A percentile compares a stretch with the other conserved stretches of the same genome.
These are phyloP conservation scores for Laterallus jamaicensis DNA, from an alignment of 2,113 vertebrate species.

Conservation along the genomic window DNA sequence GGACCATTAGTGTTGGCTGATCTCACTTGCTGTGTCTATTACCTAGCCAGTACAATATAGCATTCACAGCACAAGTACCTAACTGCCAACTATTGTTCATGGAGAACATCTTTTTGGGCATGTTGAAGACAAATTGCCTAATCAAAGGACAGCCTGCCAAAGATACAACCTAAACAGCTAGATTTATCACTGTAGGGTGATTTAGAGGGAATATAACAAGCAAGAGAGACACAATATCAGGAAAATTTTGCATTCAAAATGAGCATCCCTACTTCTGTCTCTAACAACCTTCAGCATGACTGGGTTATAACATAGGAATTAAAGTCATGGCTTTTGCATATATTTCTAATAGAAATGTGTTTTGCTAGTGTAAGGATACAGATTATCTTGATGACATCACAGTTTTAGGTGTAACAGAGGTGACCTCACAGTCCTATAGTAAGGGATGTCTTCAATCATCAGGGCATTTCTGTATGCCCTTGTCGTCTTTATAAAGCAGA, in stretches of 20 bases:
- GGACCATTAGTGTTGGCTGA: background rate
- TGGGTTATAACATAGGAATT: background rate
- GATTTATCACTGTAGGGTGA: conserved; percentile 14
- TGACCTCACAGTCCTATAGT: background rate
- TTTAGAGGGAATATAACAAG: background rate
- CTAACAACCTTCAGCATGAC: background rate
- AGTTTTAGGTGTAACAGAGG: background rate
- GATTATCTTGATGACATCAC: background rate
- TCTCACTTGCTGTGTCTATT: background rate
- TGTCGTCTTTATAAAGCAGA: background rate
- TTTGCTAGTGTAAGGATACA: background rate
- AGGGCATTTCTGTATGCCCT: background rate
- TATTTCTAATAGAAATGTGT: background rate
- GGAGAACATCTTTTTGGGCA: background rate
- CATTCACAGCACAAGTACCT: background rate
- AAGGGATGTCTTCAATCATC: background rate
- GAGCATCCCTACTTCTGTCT: background rate
- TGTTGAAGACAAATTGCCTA: conserved; percentile 10
- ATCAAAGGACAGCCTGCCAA: conserved; percentile 28
- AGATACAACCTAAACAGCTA: background rate
- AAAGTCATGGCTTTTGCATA: background rate
- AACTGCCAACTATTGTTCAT: background rate
- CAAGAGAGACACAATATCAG: background rate
- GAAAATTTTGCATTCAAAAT: conserved; percentile 1
- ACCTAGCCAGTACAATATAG: background rate